A percentile compares a stretch with the other conserved stretches of the same genome.
Conservation (phyloP, 2,797 vertebrate species). For the Trichosurus vulpecula region DNA sequence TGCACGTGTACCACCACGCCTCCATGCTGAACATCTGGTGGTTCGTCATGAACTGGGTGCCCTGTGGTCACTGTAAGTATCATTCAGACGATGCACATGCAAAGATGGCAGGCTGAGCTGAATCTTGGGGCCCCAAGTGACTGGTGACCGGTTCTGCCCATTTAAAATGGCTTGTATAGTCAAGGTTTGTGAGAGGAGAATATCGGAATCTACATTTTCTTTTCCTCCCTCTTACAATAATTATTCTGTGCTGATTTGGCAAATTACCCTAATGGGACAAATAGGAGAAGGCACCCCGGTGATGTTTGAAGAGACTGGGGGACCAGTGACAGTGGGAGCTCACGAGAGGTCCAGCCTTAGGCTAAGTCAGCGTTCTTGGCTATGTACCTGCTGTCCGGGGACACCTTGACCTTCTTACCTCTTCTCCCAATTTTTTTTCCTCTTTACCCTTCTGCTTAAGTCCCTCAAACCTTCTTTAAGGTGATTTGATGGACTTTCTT, state of each 20-base stretch:
- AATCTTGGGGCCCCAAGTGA: not conserved
- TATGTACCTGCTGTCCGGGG: not conserved
- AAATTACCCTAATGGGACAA: not conserved
- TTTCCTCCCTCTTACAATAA: not conserved
- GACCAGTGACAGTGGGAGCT: not conserved
- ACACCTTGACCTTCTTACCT: not conserved
- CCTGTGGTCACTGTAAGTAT: slow-evolving; percentile 98
- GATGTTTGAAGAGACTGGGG: not conserved
- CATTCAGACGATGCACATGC: not conserved
- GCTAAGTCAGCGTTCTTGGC: not conserved
- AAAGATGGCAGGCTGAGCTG: not conserved
- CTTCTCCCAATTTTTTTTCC: not conserved
- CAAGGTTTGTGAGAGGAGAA: not conserved
- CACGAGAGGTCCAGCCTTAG: not conserved
- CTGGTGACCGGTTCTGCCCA: not conserved
- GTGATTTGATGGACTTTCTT: not conserved
- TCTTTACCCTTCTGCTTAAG: not conserved
- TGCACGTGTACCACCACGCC: slow-evolving; percentile 96
- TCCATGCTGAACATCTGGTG: slow-evolving; percentile 99
- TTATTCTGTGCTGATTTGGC: not conserved
- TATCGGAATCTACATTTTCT: not conserved
- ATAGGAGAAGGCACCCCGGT: not conserved
- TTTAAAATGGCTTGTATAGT: not conserved
- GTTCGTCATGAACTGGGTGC: slow-evolving; percentile 99
- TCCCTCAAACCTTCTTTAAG: not conserved